Evolutionary conservation across 2,888 invertebrate species (phyloP).

Genomic region (Amblyjoppa fuscipennis): DNA sequence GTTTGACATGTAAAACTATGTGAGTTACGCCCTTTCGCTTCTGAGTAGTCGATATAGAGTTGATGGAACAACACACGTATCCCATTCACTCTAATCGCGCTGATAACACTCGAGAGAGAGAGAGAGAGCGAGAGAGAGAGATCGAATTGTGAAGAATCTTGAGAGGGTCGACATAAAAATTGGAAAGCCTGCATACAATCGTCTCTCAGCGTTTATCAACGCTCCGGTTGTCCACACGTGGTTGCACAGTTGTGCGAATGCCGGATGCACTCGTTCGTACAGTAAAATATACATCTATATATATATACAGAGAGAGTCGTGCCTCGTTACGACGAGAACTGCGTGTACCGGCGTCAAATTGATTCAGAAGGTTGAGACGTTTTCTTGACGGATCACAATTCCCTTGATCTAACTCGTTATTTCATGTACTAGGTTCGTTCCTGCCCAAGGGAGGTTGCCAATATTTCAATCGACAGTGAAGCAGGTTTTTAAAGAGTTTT

Average conservation of each 20-base stretch:
- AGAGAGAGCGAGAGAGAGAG: slow-evolving; percentile 10
- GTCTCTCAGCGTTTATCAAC: not conserved
- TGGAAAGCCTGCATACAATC: slow-evolving; percentile 28
- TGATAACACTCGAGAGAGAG: slow-evolving; percentile 14
- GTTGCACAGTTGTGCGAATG: slow-evolving; percentile 54
- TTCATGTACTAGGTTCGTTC: not conserved
- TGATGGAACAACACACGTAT: not conserved
- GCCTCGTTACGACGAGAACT: slow-evolving; percentile 19
- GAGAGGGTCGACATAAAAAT: slow-evolving; percentile 30
- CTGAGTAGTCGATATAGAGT: not conserved
- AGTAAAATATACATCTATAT: slow-evolving; percentile 36
- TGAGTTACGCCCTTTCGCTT: not conserved
- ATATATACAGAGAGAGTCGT: slow-evolving; percentile 42
- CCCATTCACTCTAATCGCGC: slow-evolving; percentile 17
- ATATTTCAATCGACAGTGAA: slow-evolving; percentile 14
- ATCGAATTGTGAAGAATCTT: slow-evolving; percentile 12
- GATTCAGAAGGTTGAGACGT: slow-evolving; percentile 62
- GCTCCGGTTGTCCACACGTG: slow-evolving; percentile 40
- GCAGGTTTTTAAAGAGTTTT: too few species aligned
- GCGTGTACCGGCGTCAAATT: slow-evolving; percentile 57
- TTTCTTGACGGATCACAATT: slow-evolving; percentile 53
- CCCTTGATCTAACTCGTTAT: slow-evolving; percentile 1
- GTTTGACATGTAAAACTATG: not conserved
- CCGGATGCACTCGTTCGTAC: slow-evolving; percentile 64
- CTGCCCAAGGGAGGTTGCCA: not conserved